Evolutionary conservation across 2,888 invertebrate species (phyloP), one percentile per base, ranked within the genome.

Genomic region (Calliscelio sp.): DNA sequence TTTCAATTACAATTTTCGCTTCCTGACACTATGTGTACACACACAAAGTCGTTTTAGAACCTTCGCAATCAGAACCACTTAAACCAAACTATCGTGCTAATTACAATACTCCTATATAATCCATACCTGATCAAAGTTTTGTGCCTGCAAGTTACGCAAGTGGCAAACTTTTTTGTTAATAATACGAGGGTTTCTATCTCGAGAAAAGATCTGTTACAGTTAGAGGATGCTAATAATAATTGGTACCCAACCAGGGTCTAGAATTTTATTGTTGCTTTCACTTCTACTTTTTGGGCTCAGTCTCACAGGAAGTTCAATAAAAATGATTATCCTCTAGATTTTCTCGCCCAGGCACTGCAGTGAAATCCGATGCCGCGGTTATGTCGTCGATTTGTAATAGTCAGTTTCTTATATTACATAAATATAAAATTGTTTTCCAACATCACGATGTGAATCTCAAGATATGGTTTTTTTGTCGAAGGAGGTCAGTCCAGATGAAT

Each of bases 301-400:
- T 59, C 59, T 59, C 68, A 32, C 59, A 68, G 77, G 77, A 77
- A 77, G 55, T 68, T 49, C 28, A 61, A 61, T 59, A 70, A 66
- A 49, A 61, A 38, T 59, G 14, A 25, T 6, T 57, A 44, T 35
- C 44, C 11, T 24, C 24, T n/a, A n/a, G n/a, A 77, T 66, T 78
- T 61, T 59, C n/a, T 61, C 59, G 7, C 22, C n/a, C 35, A 25
- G 38, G 32, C 18, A 14, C 0, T 55, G 65, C 75, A 66, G 57
- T 70, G 59, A 78, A 78, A 68, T 61, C 49, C 32, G 68, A 68
- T 38, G 46, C 77, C 59, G 49, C 49, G 5, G 77, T 59, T 77
- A 66, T 70, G 68, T 70, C 61, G 59, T 59, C 61, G 66, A 78
- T 78, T 78, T 70, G 53, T 78, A 78, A 61, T 61, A 18, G 68